phyloP scores from a whole-genome alignment of 35 echinoderm and acorn worm genomes.

The Apostichopus californicus region DNA sequence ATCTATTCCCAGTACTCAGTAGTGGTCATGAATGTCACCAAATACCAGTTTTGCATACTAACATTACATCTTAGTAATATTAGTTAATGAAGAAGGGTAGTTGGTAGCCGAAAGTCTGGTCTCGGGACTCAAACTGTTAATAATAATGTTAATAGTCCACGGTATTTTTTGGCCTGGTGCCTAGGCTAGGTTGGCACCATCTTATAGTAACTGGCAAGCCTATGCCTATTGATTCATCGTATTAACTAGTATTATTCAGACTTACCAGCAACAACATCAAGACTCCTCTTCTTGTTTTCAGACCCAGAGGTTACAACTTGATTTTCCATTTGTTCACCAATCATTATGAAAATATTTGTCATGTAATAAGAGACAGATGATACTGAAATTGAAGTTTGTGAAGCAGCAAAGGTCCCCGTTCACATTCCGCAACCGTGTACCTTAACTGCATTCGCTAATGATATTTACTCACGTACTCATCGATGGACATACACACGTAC shows the following conservation, averaged over 20 bases:
- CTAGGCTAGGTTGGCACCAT: too few relatives aligned
- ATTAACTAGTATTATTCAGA: background rate
- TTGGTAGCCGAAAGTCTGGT: too few relatives aligned
- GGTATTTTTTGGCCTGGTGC: too few relatives aligned
- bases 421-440: background rate
- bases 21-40: too few relatives aligned
- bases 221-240: too few relatives aligned
- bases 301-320: background rate
- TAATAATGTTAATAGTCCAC: too few relatives aligned
- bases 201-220: too few relatives aligned
- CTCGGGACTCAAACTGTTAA: too few relatives aligned
- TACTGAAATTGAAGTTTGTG: background rate
- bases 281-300: slow-evolving; percentile 32
- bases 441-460: background rate
- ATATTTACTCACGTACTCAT: background rate
- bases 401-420: background rate
- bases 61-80: too few relatives aligned
- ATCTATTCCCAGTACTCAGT: too few relatives aligned
- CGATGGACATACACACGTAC: background rate
- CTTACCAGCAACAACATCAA: slow-evolving; percentile 4
- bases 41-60: too few relatives aligned
- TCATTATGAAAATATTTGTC: background rate
- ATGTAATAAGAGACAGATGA: background rate
- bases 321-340: background rate
- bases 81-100: too few relatives aligned